phyloP scores from a whole-genome alignment of 1,140 invertebrate genomes.

The Papilio polyxenes region DNA sequence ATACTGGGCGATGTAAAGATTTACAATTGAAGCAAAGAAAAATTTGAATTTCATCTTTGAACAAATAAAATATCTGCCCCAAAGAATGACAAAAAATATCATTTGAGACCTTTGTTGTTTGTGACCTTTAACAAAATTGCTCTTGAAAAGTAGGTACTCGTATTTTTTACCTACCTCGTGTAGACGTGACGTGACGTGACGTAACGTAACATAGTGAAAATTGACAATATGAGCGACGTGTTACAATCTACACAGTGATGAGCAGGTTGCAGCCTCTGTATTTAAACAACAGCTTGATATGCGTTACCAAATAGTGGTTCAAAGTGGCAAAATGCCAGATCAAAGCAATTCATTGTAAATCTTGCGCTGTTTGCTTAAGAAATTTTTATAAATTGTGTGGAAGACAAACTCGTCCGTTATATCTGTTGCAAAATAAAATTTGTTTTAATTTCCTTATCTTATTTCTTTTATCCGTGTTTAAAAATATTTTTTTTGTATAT shows the following conservation, averaged over 20 bases:
- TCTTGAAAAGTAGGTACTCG: not conserved
- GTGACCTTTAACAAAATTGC: too few relatives aligned
- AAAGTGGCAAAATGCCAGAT: slow-evolving; percentile 20
- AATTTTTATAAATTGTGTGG: slow-evolving; percentile 6
- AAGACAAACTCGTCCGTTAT: not conserved
- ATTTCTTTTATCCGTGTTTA: not conserved
- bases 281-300: slow-evolving; percentile 32
- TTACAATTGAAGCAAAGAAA: too few relatives aligned
- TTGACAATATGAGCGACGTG: slow-evolving; percentile 5
- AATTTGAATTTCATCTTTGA: too few relatives aligned
- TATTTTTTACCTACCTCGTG: not conserved
- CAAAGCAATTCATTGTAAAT: slow-evolving; percentile 13
- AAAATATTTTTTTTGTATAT: too few relatives aligned
- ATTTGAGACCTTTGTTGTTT: too few relatives aligned
- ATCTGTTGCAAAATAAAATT: not conserved
- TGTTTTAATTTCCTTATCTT: not conserved
- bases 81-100: too few relatives aligned
- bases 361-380: not conserved
- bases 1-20: too few relatives aligned
- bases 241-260: not conserved
- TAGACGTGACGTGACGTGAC: not conserved
- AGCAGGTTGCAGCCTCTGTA: not conserved
- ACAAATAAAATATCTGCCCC: not conserved
- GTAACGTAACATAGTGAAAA: not conserved
- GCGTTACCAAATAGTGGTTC: slow-evolving; percentile 6